phyloP scores from a whole-genome alignment of 2,113 vertebrate species.

The Anoplopoma fimbria region DNA sequence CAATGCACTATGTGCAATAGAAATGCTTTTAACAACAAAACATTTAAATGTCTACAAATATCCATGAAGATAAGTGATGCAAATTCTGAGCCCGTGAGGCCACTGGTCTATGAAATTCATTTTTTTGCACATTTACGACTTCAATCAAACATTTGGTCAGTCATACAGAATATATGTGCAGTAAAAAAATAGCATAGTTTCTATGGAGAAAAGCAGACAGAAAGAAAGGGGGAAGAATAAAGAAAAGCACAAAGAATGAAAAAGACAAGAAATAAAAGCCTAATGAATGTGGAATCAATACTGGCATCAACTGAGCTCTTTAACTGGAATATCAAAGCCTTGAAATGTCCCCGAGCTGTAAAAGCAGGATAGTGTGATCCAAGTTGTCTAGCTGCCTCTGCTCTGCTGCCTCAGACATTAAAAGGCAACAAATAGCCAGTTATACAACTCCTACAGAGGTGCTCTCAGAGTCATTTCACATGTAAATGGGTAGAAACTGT shows the following conservation, averaged over 20 bases:
- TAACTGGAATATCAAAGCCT: conserved; percentile 68
- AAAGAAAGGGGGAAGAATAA: conserved; percentile 2
- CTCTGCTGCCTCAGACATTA: conserved; percentile 55
- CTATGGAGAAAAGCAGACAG: not conserved
- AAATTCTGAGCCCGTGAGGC: conserved; percentile 36
- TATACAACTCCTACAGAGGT: conserved; percentile 41
- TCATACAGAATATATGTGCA: conserved; percentile 18
- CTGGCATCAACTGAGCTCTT: conserved; percentile 63
- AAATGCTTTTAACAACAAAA: not conserved
- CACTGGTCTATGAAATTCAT: conserved; percentile 14
- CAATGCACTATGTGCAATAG: not conserved
- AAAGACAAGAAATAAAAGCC: conserved; percentile 47
- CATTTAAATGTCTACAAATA: conserved; percentile 14
- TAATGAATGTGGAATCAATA: conserved; percentile 67
- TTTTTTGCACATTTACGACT: not conserved
- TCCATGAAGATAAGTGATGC: conserved; percentile 21
- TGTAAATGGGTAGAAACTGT: conserved; percentile 62
- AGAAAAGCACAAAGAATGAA: conserved; percentile 4
- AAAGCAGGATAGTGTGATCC: conserved; percentile 62
- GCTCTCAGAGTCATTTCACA: conserved; percentile 55
- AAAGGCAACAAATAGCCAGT: conserved; percentile 56
- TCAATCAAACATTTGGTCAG: conserved; percentile 21
- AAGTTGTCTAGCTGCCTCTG: conserved; percentile 73
- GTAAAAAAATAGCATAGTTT: not conserved
- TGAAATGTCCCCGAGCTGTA: conserved; percentile 70